Percentiles rank a stretch among this genome's conserved stretches.
These are phyloP conservation scores for Melolontha melolontha DNA, from an alignment of 2,888 invertebrate species.

Conservation along the genomic window DNA sequence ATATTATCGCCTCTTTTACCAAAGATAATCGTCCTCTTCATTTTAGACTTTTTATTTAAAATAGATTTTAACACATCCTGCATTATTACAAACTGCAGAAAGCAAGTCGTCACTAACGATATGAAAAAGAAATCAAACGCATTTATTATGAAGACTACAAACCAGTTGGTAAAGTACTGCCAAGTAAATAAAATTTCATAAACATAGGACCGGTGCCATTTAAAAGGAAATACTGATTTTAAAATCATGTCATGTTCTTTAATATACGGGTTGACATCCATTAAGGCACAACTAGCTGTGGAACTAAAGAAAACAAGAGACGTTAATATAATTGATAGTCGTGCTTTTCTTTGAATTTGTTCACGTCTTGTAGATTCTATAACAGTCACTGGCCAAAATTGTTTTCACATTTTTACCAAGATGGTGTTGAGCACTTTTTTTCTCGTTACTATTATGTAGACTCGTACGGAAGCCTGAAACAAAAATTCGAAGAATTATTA, in stretches of 20 bases:
- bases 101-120: conserved; percentile 36
- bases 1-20: conserved; percentile 25
- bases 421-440: conserved; percentile 29
- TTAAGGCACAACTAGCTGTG: conserved; percentile 27
- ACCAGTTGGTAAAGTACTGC: conserved; percentile 46
- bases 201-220: conserved; percentile 40
- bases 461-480: conserved; percentile 34
- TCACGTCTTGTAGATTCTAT: conserved; percentile 5
- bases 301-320: conserved; percentile 15
- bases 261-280: conserved; percentile 32
- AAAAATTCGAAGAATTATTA: background rate
- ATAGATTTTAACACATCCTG: conserved; percentile 46
- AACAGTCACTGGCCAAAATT: conserved; percentile 36
- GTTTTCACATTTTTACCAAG: conserved; percentile 36
- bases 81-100: conserved; percentile 43
- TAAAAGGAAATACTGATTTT: conserved; percentile 46
- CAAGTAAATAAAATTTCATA: conserved; percentile 48
- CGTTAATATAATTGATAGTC: conserved; percentile 9
- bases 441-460: conserved; percentile 32
- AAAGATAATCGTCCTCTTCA: conserved; percentile 30
- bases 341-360: conserved; percentile 4
- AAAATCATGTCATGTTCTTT: conserved; percentile 37
- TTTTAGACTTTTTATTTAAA: conserved; percentile 19
- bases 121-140: conserved; percentile 40
- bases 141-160: conserved; percentile 34